These are phyloP conservation scores for Erebia palarica DNA, from an alignment of 2,888 invertebrate genomes.

Conservation along the genomic window DNA sequence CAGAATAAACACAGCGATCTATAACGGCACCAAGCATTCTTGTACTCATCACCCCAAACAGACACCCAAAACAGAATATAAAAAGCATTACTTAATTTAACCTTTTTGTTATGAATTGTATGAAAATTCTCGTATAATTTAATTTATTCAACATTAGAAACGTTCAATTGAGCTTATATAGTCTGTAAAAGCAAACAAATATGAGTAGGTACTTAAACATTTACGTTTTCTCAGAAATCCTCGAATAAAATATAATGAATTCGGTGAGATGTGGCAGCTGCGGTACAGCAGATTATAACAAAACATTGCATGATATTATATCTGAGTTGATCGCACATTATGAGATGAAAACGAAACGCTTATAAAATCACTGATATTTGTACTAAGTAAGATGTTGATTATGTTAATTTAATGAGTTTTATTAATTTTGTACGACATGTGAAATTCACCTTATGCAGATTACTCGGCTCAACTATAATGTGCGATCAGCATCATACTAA, in stretches of 20 bases:
- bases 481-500: not conserved
- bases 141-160: not conserved
- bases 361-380: no score
- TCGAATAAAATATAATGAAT: not conserved
- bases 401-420: no score
- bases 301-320: not conserved
- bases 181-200: conserved; percentile 2
- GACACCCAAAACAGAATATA: not conserved
- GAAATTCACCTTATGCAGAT: not conserved
- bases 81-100: not conserved
- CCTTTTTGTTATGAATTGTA: not conserved
- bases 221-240: not conserved
- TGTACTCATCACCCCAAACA: no score
- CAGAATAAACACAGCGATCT: no score
- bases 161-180: not conserved
- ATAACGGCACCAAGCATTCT: no score
- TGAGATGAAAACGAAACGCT: not conserved
- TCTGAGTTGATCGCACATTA: not conserved
- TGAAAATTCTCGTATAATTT: not conserved
- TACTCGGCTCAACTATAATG: not conserved
- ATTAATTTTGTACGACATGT: no score
- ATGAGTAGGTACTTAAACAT: not conserved
- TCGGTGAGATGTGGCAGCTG: conserved; percentile 5
- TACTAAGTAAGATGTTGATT: no score
- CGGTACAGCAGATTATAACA: conserved; percentile 4